Base-by-base conservation (phyloP, 2,888 invertebrate genomes). In the Cinara cedri region DNA sequence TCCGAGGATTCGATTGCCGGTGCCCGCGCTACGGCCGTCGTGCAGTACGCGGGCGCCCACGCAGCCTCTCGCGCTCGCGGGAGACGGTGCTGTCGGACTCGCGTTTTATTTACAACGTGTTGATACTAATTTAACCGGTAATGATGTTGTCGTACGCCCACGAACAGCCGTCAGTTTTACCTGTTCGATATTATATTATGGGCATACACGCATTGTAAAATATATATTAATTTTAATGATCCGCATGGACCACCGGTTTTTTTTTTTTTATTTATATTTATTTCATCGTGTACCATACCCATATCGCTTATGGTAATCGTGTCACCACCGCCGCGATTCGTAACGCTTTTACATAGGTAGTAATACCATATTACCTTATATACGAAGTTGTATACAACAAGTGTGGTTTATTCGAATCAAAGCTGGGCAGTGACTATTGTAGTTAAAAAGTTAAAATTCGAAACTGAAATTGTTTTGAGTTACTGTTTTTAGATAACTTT, bases 91-190 rank as follows among this genome's bases (percentile, higher is more conserved):
- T 14, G 19, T 66, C 26, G 11, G 26, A 71, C 55, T 42, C 16
- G 49, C 55, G 42, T 71, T 55, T n/a, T 21, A 21, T 72, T 72
- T 72, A 72, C 60, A 72, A 72, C 24, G 72, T 72, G 72, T 72
- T 46, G 60, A 72, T 72, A 72, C 72, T 72, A 72, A 72, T 72
- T 72, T 46, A 72, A 60, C 60, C 26, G 26, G 72, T 72, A 72
- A 72, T 60, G 72, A 72, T 60, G 60, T 60, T 60, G 72, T 72
- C 60, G n/a, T 46, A 49, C 72, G 46, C 72, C 72, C 72, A 72
- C 72, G n/a, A n/a, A 51, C 51, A 65, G 63, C 24, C 34, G 51
- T 51, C 68, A 46, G 46, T 21, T 21, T 16, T 46, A 44, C 63
- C 63, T 9, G n/a, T 44, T 34, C 34, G 34, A 34, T 34, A 34